phyloP scores from a whole-genome alignment of 2,113 vertebrate genomes.

The Notarius lentiginosus region DNA sequence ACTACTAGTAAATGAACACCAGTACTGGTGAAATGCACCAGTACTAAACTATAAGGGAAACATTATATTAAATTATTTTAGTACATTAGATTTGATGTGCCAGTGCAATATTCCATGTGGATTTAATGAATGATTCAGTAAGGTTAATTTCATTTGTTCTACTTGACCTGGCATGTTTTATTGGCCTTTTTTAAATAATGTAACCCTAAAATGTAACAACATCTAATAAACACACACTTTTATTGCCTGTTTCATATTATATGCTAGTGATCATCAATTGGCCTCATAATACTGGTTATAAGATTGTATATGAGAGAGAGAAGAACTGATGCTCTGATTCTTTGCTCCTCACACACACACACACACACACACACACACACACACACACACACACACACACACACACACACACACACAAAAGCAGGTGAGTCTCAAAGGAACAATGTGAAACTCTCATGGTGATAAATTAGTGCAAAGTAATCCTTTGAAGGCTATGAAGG shows the following conservation, averaged over 20 bases:
- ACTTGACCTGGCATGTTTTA: background rate
- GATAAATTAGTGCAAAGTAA: slow-evolving; percentile 39
- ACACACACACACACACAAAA: background rate
- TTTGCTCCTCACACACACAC: background rate
- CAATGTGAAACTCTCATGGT: slow-evolving; percentile 19
- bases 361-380: background rate
- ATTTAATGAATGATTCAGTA: background rate
- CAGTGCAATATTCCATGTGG: slow-evolving; percentile 2
- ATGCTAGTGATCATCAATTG: background rate
- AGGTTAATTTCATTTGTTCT: background rate
- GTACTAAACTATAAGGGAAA: background rate
- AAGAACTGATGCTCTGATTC: background rate
- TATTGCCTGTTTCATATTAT: background rate
- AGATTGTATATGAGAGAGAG: background rate
- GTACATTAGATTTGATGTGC: background rate
- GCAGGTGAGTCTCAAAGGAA: slow-evolving; percentile 9
- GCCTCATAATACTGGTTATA: background rate
- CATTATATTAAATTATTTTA: background rate
- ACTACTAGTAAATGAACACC: background rate
- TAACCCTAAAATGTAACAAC: background rate
- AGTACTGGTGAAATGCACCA: too few relatives aligned
- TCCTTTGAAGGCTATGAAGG: slow-evolving; percentile 28
- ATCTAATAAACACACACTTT: background rate
- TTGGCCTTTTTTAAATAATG: background rate
- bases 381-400: background rate